Evolutionary conservation across 2,888 invertebrate genomes (phyloP), one percentile per base, ranked within the genome.

Genomic region (Megastigmus dorsalis): DNA sequence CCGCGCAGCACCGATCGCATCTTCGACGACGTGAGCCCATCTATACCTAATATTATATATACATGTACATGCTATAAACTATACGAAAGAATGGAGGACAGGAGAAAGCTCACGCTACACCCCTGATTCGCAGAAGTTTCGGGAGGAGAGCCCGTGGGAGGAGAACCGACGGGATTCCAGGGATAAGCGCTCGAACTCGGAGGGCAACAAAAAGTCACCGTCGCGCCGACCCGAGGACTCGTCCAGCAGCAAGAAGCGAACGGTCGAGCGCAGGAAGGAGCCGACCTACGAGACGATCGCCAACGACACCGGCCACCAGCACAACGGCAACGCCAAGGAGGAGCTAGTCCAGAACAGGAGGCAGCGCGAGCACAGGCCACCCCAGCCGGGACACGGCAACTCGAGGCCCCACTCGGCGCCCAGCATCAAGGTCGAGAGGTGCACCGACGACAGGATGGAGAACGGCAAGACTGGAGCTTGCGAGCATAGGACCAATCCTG

Each of bases 1-100:
- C 87, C 87, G 0, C 85, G 84, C 52, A 87, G 87, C 63, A 84
- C 84, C 1, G 87, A 87, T 7, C 82, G 85, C 26, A 78, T 86
- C 6, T 78, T 86, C 52, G 84, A 85, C 52, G 83, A 84, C 9
- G 77, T 77, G 10, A 74, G 71, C 71, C 7, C 1, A n/a, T 2
- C 28, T 20, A 13, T 43, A n/a, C 2, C 9, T 2, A 50, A 23
- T 23, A 48, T 48, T 26, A 48, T 7, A n/a, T 13, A 20, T 18
- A 33, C 23, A 1, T 9, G 10, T 10, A 20, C 7, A 26, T 0
- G 23, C 23, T 3, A 26, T n/a, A n/a, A n/a, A n/a, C n/a, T n/a
- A n/a, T n/a, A n/a, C n/a, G n/a, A n/a, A n/a, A n/a, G n/a, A n/a
- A n/a, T n/a, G n/a, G n/a, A n/a, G n/a, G n/a, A n/a, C n/a, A n/a